Evolutionary conservation across 2,113 vertebrate genomes (phyloP).

Genomic region (Clarias macrocephalus): DNA sequence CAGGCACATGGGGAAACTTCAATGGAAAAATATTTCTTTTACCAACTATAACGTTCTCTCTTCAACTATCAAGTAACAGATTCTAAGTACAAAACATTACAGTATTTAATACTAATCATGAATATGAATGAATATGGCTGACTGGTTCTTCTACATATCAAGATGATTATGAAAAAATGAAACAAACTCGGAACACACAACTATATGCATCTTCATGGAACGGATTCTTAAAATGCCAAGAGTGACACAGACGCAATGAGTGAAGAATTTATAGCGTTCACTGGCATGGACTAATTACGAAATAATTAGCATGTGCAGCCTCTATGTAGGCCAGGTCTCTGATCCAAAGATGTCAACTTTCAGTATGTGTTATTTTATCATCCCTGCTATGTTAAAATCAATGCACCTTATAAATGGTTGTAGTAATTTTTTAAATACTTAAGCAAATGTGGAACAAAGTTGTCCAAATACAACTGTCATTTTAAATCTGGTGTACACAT

Average conservation of each 20-base stretch:
- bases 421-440: not conserved
- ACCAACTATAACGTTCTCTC: not conserved
- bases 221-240: not conserved
- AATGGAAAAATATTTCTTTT: not conserved
- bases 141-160: not conserved
- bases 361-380: conserved; percentile 18
- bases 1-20: not conserved
- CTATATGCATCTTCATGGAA: not conserved
- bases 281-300: conserved; percentile 44
- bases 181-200: not conserved
- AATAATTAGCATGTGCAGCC: conserved; percentile 32
- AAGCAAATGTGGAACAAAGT: not conserved
- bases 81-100: not conserved
- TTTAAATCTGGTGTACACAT: not conserved
- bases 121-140: not conserved
- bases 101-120: no score
- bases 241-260: conserved; percentile 15
- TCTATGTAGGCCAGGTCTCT: conserved; percentile 40
- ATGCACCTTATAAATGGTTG: not conserved
- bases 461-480: not conserved
- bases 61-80: not conserved
- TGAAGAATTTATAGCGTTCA: conserved; percentile 15
- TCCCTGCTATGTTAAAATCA: not conserved
- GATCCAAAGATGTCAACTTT: conserved; percentile 33
- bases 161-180: not conserved